These are phyloP conservation scores for Elanoides forficatus DNA, from an alignment of 2,113 vertebrate genomes.

Conservation along the genomic window DNA sequence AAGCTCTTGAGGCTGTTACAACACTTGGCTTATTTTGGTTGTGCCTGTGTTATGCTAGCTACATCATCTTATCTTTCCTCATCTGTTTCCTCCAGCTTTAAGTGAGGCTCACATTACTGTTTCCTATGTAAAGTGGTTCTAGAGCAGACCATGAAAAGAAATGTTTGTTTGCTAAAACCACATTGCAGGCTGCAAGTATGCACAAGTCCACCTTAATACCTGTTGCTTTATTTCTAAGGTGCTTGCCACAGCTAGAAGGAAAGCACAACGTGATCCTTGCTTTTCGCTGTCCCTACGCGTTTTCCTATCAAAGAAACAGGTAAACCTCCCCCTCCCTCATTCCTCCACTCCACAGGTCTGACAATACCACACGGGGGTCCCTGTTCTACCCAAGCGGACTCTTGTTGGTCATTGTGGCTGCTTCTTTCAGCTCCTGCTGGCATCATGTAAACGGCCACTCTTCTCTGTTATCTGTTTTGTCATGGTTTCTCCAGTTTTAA, in stretches of 20 bases:
- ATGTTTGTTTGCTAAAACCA: background rate
- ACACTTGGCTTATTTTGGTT: background rate
- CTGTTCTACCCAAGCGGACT: fast-evolving
- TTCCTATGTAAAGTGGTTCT: background rate
- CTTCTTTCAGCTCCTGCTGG: background rate
- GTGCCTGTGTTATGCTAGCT: background rate
- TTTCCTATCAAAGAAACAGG: background rate
- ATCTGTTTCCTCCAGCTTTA: background rate
- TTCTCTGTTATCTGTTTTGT: background rate
- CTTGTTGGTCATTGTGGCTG: fast-evolving
- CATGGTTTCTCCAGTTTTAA: background rate
- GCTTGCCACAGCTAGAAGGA: background rate
- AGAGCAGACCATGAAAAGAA: background rate
- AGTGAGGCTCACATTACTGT: background rate
- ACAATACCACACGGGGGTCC: background rate
- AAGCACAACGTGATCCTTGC: background rate
- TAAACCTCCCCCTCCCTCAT: fast-evolving
- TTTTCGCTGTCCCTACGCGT: background rate
- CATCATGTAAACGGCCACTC: background rate
- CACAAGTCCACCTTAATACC: background rate
- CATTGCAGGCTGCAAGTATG: background rate
- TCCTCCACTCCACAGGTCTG: background rate
- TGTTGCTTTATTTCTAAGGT: background rate
- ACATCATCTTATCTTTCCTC: background rate
- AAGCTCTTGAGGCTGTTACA: background rate